These are phyloP conservation scores for Ceramica pisi DNA, from an alignment of 2,888 invertebrate species.

Conservation along the genomic window DNA sequence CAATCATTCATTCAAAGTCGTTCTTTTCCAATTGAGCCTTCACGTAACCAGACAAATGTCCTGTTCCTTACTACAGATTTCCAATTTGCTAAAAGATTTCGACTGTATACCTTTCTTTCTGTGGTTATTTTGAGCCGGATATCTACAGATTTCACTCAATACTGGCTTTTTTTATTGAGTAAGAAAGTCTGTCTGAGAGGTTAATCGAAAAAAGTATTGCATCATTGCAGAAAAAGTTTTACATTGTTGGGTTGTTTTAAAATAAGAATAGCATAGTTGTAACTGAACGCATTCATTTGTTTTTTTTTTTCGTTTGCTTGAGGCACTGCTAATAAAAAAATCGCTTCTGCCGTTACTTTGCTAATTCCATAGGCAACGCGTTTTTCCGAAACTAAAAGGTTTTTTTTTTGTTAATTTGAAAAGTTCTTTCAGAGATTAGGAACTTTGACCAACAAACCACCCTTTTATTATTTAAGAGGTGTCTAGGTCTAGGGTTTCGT, in stretches of 20 bases:
- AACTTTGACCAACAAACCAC: no score
- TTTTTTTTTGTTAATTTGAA: no score
- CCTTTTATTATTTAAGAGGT: no score
- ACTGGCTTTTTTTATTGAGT: slow-evolving; percentile 12
- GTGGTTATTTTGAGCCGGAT: slow-evolving; percentile 38
- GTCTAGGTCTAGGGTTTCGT: no score
- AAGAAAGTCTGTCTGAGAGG: background rate
- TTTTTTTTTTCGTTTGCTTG: no score
- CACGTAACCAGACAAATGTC: slow-evolving; percentile 46
- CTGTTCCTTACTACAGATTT: slow-evolving; percentile 40
- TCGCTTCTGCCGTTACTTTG: no score
- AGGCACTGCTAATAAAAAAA: no score
- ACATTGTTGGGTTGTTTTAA: background rate
- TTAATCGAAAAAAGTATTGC: slow-evolving; percentile 1
- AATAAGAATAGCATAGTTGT: background rate
- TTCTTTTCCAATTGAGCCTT: slow-evolving; percentile 41
- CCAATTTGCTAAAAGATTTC: slow-evolving; percentile 62
- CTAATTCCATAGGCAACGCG: no score
- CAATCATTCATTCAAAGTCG: slow-evolving; percentile 19
- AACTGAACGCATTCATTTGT: background rate
- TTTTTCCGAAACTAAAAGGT: no score
- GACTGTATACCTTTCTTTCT: slow-evolving; percentile 44
- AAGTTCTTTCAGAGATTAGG: no score
- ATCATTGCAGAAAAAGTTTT: no score
- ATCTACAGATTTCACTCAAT: slow-evolving; percentile 35